Evolutionary conservation across 2,113 vertebrate species (phyloP), one percentile per base, ranked within the genome.

Genomic region (Podilymbus podiceps): DNA sequence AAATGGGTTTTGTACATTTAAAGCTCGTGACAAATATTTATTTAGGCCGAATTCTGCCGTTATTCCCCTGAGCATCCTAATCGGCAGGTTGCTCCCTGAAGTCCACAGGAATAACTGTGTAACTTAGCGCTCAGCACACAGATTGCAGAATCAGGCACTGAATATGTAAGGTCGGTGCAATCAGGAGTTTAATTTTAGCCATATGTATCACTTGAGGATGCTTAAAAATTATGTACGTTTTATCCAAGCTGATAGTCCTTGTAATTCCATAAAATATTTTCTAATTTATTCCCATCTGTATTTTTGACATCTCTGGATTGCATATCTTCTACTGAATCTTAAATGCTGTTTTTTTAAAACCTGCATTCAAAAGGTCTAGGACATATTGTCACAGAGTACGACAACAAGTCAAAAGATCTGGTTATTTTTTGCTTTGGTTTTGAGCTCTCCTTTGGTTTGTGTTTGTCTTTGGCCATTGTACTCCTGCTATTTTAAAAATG

Each of bases 171-270:
- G 56, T 75, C 79, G 80, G 94, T 96, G 93, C 88, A 95, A 88
- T 89, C 93, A 95, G 75, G 47, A 95, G 73, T 93, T 91, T 95
- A 85, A 94, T 97, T 96, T 93, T 92, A 95, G 96, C 96, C 96
- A 91, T 96, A 89, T 86, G 47, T 92, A 87, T 78, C 52, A 75
- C 74, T 47, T 88, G 76, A 85, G 63, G 88, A 86, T 96, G 69
- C 72, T 95, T 74, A 30, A 89, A 85, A 97, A 68, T 40, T 27
- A 27, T 42, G 80, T 89, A 62, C 4, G 14, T 90, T 85, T 96
- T 95, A 93, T 85, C 77, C 71, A 74, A 93, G 42, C 84, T 95
- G 89, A 83, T 55, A 94, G 93, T 88, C 74, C 81, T 62, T 89
- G 66, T 89, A 91, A 85, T 92, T 97, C 79, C 91, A 97, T 77